A percentile compares a stretch with the other conserved stretches of the same genome.
Conservation (phyloP, 2,797 vertebrate species). For the Enteromius trimaculatus region DNA sequence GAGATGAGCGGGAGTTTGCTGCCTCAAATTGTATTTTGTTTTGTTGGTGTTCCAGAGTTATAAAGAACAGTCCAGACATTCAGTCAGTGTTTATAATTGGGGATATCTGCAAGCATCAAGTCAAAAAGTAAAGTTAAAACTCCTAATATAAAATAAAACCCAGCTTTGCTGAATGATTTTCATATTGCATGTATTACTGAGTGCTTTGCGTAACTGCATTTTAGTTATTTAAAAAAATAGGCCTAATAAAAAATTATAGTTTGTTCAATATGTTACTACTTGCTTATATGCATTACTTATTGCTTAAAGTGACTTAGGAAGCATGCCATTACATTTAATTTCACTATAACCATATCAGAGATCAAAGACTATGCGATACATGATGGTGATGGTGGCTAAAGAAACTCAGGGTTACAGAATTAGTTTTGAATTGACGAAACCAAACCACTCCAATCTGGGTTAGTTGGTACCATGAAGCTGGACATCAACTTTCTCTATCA, state of each 20-base stretch:
- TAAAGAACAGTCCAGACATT: background rate
- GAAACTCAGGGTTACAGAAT: no score
- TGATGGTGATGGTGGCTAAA: no score
- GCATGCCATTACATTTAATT: background rate
- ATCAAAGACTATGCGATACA: background rate
- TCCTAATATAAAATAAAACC: background rate
- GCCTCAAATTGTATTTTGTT: background rate
- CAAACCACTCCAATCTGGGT: no score
- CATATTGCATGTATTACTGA: background rate
- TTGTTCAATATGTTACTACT: background rate
- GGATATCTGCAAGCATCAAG: background rate
- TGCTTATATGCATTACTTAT: background rate
- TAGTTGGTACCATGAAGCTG: no score
- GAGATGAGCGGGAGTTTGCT: background rate
- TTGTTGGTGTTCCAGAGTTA: background rate
- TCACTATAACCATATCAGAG: background rate
- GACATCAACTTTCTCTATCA: no score
- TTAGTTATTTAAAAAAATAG: background rate
- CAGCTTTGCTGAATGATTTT: background rate
- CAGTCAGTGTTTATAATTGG: background rate
- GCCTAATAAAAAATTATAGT: background rate
- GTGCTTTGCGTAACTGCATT: background rate
- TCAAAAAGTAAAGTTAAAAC: background rate
- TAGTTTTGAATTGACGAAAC: no score
- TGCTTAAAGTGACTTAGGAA: background rate